Conservation (phyloP, 1,140 invertebrate species). For the Armadillidium nasatum region DNA sequence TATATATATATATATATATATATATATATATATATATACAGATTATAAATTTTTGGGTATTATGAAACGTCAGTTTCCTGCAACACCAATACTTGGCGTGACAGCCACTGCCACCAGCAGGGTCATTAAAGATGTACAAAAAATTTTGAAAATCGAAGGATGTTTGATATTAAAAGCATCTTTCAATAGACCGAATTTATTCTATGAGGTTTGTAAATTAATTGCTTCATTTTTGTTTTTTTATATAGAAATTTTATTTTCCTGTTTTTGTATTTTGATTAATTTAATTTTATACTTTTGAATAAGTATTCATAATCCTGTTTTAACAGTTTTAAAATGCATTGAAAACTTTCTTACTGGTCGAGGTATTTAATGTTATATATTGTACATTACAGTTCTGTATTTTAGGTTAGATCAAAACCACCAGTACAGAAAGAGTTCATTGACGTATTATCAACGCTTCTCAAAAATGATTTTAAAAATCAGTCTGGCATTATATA, state of each 20-base stretch:
- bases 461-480: slow-evolving; percentile 61
- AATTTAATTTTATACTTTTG: no score
- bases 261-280: no score
- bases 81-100: slow-evolving; percentile 79
- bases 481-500: slow-evolving; percentile 81
- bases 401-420: slow-evolving; percentile 45
- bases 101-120: slow-evolving; percentile 84
- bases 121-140: slow-evolving; percentile 77
- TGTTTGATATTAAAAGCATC: slow-evolving; percentile 75
- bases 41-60: slow-evolving; percentile 88
- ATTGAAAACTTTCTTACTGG: no score
- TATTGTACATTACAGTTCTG: no score
- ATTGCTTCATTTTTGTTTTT: neutral
- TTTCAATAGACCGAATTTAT: slow-evolving; percentile 87
- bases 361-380: no score
- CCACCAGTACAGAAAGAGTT: slow-evolving; percentile 44
- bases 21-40: slow-evolving; percentile 49
- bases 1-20: no score
- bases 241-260: no score
- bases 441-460: slow-evolving; percentile 54
- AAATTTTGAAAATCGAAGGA: slow-evolving; percentile 74
- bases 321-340: no score
- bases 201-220: slow-evolving; percentile 67
- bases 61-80: slow-evolving; percentile 74
- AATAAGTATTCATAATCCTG: no score